Evolutionary conservation across 2,113 vertebrate genomes (phyloP).

Genomic region (Myocastor coypus): DNA sequence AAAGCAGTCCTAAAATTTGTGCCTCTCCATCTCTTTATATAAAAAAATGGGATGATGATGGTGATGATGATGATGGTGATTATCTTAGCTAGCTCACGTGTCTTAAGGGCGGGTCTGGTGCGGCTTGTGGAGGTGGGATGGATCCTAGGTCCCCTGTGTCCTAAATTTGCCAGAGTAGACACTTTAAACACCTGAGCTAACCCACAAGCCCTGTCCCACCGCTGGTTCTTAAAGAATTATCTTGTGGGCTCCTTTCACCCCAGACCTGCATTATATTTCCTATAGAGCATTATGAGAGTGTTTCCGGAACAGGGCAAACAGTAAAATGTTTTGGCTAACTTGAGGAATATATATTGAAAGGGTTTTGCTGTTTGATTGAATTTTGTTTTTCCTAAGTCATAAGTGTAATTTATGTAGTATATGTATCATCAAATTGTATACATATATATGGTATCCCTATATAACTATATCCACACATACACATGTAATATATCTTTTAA

Average conservation of each 20-base stretch:
- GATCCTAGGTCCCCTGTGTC: no score
- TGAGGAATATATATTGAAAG: background rate
- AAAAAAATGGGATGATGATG: no score
- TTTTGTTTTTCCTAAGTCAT: constrained; percentile 27
- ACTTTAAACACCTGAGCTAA: no score
- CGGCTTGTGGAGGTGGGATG: no score
- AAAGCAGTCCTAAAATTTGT: no score
- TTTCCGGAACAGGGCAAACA: background rate
- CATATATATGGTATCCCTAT: background rate
- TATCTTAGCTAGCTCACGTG: no score
- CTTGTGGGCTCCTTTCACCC: background rate
- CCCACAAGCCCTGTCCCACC: no score
- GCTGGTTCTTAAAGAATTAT: background rate
- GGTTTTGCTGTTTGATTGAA: background rate
- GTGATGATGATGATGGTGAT: no score
- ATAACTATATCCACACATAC: background rate
- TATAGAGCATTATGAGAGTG: background rate
- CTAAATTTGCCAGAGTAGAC: no score
- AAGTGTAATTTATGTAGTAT: background rate
- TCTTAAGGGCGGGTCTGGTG: no score
- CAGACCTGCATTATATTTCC: background rate
- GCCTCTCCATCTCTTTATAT: no score
- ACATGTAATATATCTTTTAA: background rate
- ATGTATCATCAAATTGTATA: background rate
- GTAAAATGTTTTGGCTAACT: no score